Evolutionary conservation across 2,888 invertebrate genomes (phyloP), one percentile per base, ranked within the genome.

Genomic region (Halictus quadricinctus): DNA sequence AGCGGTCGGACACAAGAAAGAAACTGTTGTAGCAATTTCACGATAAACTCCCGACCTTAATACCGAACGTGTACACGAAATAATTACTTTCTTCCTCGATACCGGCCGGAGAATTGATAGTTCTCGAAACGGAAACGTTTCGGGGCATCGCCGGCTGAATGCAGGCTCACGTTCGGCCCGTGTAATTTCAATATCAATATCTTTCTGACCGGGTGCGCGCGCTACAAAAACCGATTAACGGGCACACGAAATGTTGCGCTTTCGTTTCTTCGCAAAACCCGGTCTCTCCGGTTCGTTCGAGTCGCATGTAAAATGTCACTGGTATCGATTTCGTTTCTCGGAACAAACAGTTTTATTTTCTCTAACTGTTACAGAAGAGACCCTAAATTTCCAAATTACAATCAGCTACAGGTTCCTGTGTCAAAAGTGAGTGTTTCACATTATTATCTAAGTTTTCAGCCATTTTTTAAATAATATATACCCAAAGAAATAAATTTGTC

Each of bases 21-120:
- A 41, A 64, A 66, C 72, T 29, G 43, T 73, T n/a, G 41, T 48
- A 25, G 54, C 64, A 58, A 21, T 60, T 79, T 21, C 60, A 15
- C 43, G 54, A 83, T 79, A 76, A 83, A 66, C 83, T 54, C 54
- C 54, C 64, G 74, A 74, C 64, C 78, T 54, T 72, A 15, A 50
- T 13, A 81, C 73, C 69, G 29, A 50, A 66, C 73, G 29, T 60
- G 50, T n/a, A 43, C 69, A 50, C 60, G 74, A 50, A 76, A 76
- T 48, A 76, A 83, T 81, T 81, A 66, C 64, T 25, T 3, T 50
- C 29, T 70, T 36, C 25, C 66, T 29, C 25, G n/a, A 21, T 70
- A 43, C 5, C 43, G 50, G 15, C 54, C 15, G 29, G 64, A 29
- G 66, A 77, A 81, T 73, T 85, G 60, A 80, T 85, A 80, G 75